Percentiles rank a stretch among this genome's conserved stretches.
Conservation (phyloP, 2,797 vertebrate species). For the Sebastes diaconus region DNA sequence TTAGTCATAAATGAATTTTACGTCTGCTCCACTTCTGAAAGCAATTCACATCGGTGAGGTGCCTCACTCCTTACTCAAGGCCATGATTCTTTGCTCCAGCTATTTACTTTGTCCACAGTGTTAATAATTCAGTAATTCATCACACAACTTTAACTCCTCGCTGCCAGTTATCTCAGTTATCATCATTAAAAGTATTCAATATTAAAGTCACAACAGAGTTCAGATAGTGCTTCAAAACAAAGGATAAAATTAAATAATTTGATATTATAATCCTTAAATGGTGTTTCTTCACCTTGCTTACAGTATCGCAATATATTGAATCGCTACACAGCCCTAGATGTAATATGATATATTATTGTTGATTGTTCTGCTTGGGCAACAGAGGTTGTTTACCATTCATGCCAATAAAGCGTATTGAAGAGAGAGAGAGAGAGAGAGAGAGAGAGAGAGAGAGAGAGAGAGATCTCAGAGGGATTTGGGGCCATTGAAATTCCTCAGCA, state of each 20-base stretch:
- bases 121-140: not conserved
- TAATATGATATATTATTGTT: too few species aligned
- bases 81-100: not conserved
- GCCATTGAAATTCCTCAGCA: conserved; percentile 68
- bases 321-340: too few species aligned
- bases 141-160: too few species aligned
- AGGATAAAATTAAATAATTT: not conserved
- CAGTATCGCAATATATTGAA: too few species aligned
- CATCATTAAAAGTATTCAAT: not conserved
- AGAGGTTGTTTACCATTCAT: too few species aligned
- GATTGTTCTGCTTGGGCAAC: too few species aligned
- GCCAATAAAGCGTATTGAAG: too few species aligned
- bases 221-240: not conserved
- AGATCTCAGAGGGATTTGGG: conserved; percentile 25
- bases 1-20: not conserved
- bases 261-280: not conserved
- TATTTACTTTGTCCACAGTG: not conserved
- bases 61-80: not conserved
- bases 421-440: too few species aligned
- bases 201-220: not conserved
- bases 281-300: not conserved
- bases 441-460: not conserved
- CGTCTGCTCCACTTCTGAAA: not conserved
- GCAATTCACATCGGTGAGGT: not conserved
- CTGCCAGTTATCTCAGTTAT: too few species aligned